Percentiles rank a stretch among this genome's conserved stretches.
Evolutionary conservation across 1,140 invertebrate genomes (phyloP).

Genomic region (Halictus rubicundus): DNA sequence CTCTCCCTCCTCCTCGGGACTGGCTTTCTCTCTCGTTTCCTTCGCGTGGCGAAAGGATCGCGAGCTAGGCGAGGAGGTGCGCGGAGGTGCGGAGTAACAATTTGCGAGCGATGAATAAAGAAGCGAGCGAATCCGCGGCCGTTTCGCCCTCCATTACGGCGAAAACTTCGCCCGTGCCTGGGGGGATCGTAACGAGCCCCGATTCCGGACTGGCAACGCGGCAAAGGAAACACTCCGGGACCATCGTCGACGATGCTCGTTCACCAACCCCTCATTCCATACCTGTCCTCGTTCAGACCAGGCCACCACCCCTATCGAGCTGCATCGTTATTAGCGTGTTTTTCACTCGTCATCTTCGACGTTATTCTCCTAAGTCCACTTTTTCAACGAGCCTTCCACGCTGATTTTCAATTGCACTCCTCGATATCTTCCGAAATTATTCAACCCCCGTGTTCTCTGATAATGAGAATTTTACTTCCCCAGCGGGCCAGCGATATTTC

Average conservation of each 20-base stretch:
- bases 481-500: no score
- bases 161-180: slow-evolving; percentile 28
- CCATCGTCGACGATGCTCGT: slow-evolving; percentile 15
- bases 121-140: slow-evolving; percentile 43
- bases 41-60: neutral
- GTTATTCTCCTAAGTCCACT: neutral
- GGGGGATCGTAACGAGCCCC: slow-evolving; percentile 43
- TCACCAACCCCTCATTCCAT: neutral
- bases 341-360: slow-evolving; percentile 8
- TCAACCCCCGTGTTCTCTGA: no score
- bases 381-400: neutral
- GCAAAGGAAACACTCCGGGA: slow-evolving; percentile 41
- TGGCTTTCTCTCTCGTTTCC: neutral
- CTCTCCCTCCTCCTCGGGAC: neutral
- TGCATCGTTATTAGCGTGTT: slow-evolving; percentile 22
- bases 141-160: slow-evolving; percentile 52
- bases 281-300: neutral
- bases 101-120: slow-evolving; percentile 62
- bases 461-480: no score
- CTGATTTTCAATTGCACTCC: no score
- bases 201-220: slow-evolving; percentile 44
- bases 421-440: neutral
- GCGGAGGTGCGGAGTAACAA: slow-evolving; percentile 33
- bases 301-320: neutral
- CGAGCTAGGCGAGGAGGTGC: neutral